These are phyloP conservation scores for Silurus asotus DNA, from an alignment of 2,113 vertebrate genomes.

Conservation along the genomic window DNA sequence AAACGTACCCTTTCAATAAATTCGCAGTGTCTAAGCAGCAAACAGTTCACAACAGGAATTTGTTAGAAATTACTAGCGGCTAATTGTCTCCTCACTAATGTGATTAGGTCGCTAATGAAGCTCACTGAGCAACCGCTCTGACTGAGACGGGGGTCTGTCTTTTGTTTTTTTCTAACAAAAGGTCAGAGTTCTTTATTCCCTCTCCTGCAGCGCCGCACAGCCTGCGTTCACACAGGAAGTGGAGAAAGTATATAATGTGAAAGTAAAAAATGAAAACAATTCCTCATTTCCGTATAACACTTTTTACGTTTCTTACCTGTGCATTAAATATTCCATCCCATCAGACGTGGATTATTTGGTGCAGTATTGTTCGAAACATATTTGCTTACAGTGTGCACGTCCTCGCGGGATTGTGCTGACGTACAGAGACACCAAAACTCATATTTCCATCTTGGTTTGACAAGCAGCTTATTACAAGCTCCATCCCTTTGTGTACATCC, in stretches of 20 bases:
- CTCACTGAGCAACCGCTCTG: neutral
- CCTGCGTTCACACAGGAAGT: neutral
- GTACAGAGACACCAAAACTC: neutral
- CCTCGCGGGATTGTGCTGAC: neutral
- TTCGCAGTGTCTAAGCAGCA: neutral
- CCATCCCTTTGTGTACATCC: neutral
- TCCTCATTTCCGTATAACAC: neutral
- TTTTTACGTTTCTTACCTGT: neutral
- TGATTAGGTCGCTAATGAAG: conserved; percentile 8
- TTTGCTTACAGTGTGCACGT: neutral
- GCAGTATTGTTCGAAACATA: neutral
- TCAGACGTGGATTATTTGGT: neutral
- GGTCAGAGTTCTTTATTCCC: neutral
- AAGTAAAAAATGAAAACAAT: neutral
- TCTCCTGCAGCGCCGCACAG: neutral
- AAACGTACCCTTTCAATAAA: neutral
- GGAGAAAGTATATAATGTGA: neutral
- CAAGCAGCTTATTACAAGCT: neutral
- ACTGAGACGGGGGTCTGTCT: neutral
- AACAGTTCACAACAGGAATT: neutral
- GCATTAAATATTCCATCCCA: neutral
- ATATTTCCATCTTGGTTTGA: neutral
- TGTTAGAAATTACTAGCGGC: neutral
- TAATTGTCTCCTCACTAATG: neutral
- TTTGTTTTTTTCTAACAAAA: neutral